Base-by-base conservation (phyloP, 1,140 invertebrate species). In the Bombus superbus region DNA sequence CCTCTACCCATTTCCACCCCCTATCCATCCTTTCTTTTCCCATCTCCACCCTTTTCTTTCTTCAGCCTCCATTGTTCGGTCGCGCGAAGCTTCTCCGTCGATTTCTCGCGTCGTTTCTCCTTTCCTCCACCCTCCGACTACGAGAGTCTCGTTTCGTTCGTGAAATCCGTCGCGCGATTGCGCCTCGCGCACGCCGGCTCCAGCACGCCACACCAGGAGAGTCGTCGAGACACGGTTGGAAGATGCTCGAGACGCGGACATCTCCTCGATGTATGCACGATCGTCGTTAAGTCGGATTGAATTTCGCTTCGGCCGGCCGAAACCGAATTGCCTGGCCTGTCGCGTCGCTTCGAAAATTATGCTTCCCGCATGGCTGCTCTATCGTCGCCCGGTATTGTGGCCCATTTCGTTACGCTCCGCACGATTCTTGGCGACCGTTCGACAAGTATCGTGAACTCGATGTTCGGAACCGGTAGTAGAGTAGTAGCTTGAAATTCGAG, bases 261-360 rank as follows among this genome's bases (percentile, higher is more conserved):
- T 53, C 18, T 53, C 25, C 10, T 62, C 53, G 80, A 69, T 69
- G 84, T n/a, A 47, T 76, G 22, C n/a, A 15, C 72, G 47, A 28
- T 25, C 76, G 71, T 77, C 32, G 66, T 59, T 42, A n/a, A 13
- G 22, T 71, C 62, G 53, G 40, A 86, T 86, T 86, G 80, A 86
- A 86, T 78, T 83, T 77, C 85, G 73, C 72, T 69, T 11, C 80
- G 84, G 62, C 71, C n/a, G n/a, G 71, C 25, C 69, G 68, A 81
- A 81, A 57, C 28, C 78, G 57, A 85, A 83, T 81, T 86, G 80
- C 71, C 72, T 71, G 68, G 32, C n/a, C 75, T 57, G 75, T 79
- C 66, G 53, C 32, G 75, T 72, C 66, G 53, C 28, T 72, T 32
- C 22, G 83, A 85, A 80, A 80, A 80, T 85, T 85, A 85, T 85